phyloP scores from a whole-genome alignment of 2,888 invertebrate species.

The Pandemis cinnamomeana region DNA sequence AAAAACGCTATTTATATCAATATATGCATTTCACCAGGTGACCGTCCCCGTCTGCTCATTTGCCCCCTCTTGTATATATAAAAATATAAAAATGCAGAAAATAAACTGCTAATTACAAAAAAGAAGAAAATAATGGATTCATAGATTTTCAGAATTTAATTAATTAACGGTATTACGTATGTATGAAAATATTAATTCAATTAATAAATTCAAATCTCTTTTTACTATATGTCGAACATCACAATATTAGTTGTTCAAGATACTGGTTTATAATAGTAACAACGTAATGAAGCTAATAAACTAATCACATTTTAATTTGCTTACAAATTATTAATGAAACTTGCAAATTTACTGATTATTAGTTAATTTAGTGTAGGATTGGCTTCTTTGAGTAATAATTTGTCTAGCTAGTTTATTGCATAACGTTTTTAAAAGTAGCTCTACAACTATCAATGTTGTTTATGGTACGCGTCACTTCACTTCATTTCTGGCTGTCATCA shows the following conservation, averaged over 20 bases:
- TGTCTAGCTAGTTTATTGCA: neutral
- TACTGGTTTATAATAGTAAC: neutral
- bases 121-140: neutral
- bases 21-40: neutral
- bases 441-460: neutral
- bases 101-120: neutral
- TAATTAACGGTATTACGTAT: too few relatives aligned
- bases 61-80: too few relatives aligned
- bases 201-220: neutral
- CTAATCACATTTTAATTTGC: too few relatives aligned
- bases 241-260: neutral
- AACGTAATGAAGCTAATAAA: too few relatives aligned
- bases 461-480: conserved; percentile 6
- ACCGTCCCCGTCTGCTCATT: too few relatives aligned
- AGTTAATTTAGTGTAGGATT: neutral
- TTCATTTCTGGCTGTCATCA: neutral
- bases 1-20: neutral
- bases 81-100: neutral
- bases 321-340: too few relatives aligned
- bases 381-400: neutral
- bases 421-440: neutral
- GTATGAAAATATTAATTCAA: neutral
- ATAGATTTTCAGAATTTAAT: neutral
- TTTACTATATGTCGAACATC: neutral
- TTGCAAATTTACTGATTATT: too few relatives aligned